Conservation (phyloP, 2,797 vertebrate species). For the Helostoma temminkii region DNA sequence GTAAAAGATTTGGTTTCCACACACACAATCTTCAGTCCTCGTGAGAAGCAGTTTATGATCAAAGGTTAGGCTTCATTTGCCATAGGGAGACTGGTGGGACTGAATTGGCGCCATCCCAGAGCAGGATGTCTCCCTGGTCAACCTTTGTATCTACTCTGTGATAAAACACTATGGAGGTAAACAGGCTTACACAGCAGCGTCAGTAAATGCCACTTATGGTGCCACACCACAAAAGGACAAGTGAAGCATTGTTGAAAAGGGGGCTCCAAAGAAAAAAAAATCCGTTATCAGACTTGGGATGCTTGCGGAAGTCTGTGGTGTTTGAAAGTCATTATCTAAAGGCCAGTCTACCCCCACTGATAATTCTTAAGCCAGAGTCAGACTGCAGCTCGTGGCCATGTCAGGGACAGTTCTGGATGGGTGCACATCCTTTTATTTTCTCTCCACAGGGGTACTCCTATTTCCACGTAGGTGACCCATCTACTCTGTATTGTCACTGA, state of each 20-base stretch:
- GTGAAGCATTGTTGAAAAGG: slow-evolving; percentile 54
- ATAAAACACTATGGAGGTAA: slow-evolving; percentile 66
- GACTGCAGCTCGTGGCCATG: slow-evolving; percentile 50
- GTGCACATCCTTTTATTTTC: slow-evolving; percentile 74
- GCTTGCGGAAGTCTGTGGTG: slow-evolving; percentile 58
- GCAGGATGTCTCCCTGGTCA: slow-evolving; percentile 57
- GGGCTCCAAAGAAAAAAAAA: slow-evolving; percentile 16
- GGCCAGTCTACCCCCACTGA: slow-evolving; percentile 9
- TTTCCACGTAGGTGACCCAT: slow-evolving; percentile 79
- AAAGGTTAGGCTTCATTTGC: slow-evolving; percentile 47
- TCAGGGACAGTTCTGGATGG: slow-evolving; percentile 79
- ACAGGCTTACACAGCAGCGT: slow-evolving; percentile 40
- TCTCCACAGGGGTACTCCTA: slow-evolving; percentile 70
- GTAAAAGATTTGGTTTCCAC: not conserved
- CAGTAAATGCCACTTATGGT: slow-evolving; percentile 37
- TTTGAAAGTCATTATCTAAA: slow-evolving; percentile 67
- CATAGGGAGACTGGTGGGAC: slow-evolving; percentile 25
- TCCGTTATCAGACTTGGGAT: slow-evolving; percentile 49
- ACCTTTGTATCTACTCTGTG: slow-evolving; percentile 61
- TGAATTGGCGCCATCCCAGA: slow-evolving; percentile 54
- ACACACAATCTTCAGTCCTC: not conserved
- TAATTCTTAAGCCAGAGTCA: slow-evolving; percentile 29
- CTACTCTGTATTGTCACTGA: slow-evolving; percentile 66
- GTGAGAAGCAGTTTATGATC: slow-evolving; percentile 57
- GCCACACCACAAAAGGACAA: slow-evolving; percentile 60